These are phyloP conservation scores for Ciona savignyi DNA, from an alignment of 23 tunicate species.

Conservation along the genomic window DNA sequence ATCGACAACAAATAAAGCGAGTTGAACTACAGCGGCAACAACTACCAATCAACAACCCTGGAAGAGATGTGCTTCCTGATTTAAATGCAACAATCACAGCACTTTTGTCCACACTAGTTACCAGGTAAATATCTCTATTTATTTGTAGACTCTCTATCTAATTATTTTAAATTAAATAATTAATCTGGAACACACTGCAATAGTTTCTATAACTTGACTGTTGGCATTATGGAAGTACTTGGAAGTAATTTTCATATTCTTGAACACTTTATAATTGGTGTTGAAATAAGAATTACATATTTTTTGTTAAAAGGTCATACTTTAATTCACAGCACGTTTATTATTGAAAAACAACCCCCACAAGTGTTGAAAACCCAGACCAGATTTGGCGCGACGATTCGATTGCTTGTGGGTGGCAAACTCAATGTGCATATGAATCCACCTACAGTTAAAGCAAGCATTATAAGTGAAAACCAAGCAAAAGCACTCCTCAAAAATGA, in stretches of 20 bases:
- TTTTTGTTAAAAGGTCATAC: too few species aligned
- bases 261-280: too few species aligned
- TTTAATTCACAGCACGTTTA: constrained; percentile 57
- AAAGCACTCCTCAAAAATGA: constrained; percentile 80
- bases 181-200: too few species aligned
- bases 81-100: constrained; percentile 80
- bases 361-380: constrained; percentile 98
- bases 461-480: constrained; percentile 86
- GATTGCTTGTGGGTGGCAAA: constrained; percentile 89
- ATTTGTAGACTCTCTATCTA: too few species aligned
- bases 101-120: constrained; percentile 66
- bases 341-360: constrained; percentile 95
- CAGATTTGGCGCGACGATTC: constrained; percentile 89
- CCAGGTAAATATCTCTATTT: constrained; percentile 80
- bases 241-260: too few species aligned
- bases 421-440: constrained; percentile 96
- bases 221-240: too few species aligned
- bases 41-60: constrained; percentile 75
- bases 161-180: neutral
- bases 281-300: too few species aligned
- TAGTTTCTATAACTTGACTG: too few species aligned
- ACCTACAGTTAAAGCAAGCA: constrained; percentile 94
- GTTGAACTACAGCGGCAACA: constrained; percentile 87
- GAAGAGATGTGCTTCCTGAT: constrained; percentile 76
- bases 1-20: constrained; percentile 88